phyloP scores from a whole-genome alignment of 2,888 invertebrate genomes.

The Stenodema calcarata region DNA sequence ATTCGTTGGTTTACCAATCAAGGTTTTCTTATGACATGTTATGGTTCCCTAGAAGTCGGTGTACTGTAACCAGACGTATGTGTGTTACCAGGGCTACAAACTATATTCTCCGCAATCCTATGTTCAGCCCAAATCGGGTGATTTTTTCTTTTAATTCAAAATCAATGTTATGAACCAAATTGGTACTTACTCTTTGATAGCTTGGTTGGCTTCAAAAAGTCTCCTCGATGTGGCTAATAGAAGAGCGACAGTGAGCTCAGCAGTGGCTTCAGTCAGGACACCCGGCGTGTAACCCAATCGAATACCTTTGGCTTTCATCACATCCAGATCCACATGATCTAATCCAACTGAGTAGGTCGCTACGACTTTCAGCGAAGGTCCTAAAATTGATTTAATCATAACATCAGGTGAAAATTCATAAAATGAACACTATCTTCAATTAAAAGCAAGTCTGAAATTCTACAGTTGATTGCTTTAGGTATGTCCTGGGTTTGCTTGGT shows the following conservation, averaged over 20 bases:
- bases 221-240: slow-evolving; percentile 83
- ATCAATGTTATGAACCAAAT: no score
- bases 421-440: not conserved
- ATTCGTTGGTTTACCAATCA: no score
- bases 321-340: slow-evolving; percentile 83
- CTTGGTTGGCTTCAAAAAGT: slow-evolving; percentile 73
- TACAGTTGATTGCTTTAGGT: no score
- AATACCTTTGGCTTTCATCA: slow-evolving; percentile 76
- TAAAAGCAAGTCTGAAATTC: no score
- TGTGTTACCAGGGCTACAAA: no score
- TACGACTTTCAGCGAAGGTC: slow-evolving; percentile 75
- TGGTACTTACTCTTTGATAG: slow-evolving; percentile 54
- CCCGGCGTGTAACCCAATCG: slow-evolving; percentile 88
- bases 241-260: slow-evolving; percentile 85
- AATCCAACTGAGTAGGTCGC: slow-evolving; percentile 91
- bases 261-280: slow-evolving; percentile 86
- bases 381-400: slow-evolving; percentile 13
- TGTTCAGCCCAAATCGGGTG: no score
- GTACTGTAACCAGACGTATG: no score
- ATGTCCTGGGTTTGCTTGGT: no score
- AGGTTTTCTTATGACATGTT: no score
- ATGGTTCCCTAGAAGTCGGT: no score
- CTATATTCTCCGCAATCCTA: no score
- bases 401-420: not conserved
- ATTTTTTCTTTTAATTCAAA: no score